These are phyloP conservation scores for Lampropteryx suffumata DNA, from an alignment of 2,888 invertebrate species.

Conservation along the genomic window DNA sequence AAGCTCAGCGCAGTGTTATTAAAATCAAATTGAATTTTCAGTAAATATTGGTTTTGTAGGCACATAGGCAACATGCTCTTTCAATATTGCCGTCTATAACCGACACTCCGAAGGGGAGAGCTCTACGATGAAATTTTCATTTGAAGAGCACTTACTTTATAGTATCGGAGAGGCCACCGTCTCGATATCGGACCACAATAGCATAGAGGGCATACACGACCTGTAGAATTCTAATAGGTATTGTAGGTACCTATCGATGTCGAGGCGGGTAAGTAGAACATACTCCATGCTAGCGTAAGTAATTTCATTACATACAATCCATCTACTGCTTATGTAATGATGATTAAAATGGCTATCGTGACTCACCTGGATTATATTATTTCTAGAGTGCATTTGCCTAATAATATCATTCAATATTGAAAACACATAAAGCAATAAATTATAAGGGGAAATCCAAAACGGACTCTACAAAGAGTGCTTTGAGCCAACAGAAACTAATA, in stretches of 20 bases:
- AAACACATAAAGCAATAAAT: too few relatives aligned
- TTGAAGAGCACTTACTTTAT: slow-evolving; percentile 45
- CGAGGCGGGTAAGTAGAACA: slow-evolving; percentile 7
- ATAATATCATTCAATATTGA: too few relatives aligned
- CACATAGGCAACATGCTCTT: slow-evolving; percentile 4
- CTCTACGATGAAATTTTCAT: slow-evolving; percentile 44
- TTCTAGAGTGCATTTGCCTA: too few relatives aligned
- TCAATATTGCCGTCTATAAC: slow-evolving; percentile 15
- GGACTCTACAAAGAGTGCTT: not conserved
- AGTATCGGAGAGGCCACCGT: slow-evolving; percentile 42
- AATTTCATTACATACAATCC: too few relatives aligned
- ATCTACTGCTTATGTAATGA: too few relatives aligned
- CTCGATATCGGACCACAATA: slow-evolving; percentile 41
- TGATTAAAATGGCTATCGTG: too few relatives aligned
- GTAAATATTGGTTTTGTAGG: slow-evolving; percentile 2
- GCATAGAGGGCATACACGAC: slow-evolving; percentile 41
- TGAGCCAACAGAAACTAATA: not conserved
- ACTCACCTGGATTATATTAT: too few relatives aligned
- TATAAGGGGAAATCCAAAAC: not conserved
- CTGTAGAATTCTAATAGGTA: slow-evolving; percentile 46
- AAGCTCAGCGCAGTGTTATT: not conserved
- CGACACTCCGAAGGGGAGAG: slow-evolving; percentile 5
- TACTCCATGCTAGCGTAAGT: not conserved
- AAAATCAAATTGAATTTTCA: not conserved
- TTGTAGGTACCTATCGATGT: slow-evolving; percentile 20